phyloP scores from a whole-genome alignment of 2,888 invertebrate genomes.

The Eupeodes latifasciatus region DNA sequence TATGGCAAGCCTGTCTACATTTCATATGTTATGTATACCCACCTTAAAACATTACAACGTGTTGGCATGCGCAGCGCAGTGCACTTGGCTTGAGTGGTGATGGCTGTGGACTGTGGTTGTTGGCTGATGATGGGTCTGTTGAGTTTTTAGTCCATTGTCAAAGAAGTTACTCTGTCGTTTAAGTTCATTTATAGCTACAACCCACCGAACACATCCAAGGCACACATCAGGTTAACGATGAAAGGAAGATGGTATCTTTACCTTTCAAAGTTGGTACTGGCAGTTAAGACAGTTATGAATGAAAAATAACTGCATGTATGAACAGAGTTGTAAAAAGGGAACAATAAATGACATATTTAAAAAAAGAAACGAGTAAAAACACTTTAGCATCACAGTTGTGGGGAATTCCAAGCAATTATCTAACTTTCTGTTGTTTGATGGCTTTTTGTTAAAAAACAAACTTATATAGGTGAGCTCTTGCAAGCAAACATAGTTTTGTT shows the following conservation, averaged over 20 bases:
- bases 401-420: constrained; percentile 29
- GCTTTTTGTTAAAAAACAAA: background rate
- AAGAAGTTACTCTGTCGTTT: constrained; percentile 59
- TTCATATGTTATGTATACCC: background rate
- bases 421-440: background rate
- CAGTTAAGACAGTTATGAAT: constrained; percentile 61
- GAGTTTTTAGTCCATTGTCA: constrained; percentile 72
- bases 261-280: background rate
- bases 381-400: constrained; percentile 12
- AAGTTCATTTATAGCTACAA: constrained; percentile 9
- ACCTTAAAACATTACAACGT: constrained; percentile 2
- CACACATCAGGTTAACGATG: constrained; percentile 11
- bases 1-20: background rate
- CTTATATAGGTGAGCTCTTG: background rate
- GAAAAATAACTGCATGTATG: constrained; percentile 57
- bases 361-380: background rate
- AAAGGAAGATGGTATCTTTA: constrained; percentile 53
- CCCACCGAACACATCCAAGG: background rate
- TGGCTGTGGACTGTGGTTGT: too few species aligned
- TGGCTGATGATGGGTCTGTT: constrained; percentile 52
- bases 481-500: too few species aligned
- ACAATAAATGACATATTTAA: background rate
- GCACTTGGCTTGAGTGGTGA: constrained; percentile 10
- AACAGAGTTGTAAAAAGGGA: constrained; percentile 18
- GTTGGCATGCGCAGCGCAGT: constrained; percentile 46